A percentile compares a stretch with the other conserved stretches of the same genome.
Evolutionary conservation across 2,888 invertebrate genomes (phyloP).

Genomic region (Ceratothoa steindachneri): DNA sequence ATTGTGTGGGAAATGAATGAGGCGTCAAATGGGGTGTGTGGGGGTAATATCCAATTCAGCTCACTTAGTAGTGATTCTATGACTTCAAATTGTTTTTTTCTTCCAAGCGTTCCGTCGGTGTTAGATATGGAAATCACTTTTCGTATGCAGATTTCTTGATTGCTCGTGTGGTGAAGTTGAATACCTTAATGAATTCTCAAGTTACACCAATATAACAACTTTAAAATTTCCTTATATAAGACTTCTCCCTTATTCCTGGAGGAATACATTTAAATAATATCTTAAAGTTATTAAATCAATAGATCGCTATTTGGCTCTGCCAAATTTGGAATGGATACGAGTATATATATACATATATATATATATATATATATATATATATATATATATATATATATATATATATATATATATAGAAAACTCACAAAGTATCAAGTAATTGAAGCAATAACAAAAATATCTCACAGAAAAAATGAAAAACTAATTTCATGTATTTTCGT

Average conservation of each 20-base stretch:
- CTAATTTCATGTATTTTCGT: too few species aligned
- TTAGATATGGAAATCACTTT: neutral
- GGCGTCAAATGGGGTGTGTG: too few species aligned
- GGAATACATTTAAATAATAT: neutral
- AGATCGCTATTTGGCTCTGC: neutral
- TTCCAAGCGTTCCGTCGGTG: neutral
- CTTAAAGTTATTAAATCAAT: neutral
- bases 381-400: neutral
- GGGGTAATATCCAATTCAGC: too few species aligned
- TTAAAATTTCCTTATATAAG: neutral
- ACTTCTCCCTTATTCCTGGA: neutral
- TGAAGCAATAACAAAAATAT: too few species aligned
- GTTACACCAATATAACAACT: neutral
- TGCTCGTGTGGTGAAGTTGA: neutral
- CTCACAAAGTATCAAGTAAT: too few species aligned
- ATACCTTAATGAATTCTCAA: neutral
- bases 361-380: neutral
- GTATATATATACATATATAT: neutral
- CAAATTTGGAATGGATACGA: neutral
- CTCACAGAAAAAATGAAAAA: too few species aligned
- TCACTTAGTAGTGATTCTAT: too few species aligned
- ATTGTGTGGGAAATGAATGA: too few species aligned
- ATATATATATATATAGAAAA: neutral
- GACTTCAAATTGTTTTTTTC: neutral
- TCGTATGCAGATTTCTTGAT: neutral